These are phyloP conservation scores for Perca fluviatilis DNA, from an alignment of 2,113 vertebrate genomes.

Conservation along the genomic window DNA sequence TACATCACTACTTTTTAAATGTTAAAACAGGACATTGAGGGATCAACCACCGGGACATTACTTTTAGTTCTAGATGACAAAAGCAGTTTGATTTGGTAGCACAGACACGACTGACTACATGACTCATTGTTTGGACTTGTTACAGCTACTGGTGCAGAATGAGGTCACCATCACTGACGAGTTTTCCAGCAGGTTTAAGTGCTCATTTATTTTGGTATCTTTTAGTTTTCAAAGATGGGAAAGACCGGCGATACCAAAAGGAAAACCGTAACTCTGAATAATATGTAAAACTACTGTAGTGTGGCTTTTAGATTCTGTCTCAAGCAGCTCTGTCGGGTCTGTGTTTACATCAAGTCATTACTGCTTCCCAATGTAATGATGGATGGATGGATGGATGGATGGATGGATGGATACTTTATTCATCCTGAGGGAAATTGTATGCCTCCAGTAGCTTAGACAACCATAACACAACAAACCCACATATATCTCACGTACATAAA, in stretches of 20 bases:
- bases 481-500: too few species aligned
- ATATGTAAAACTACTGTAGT: neutral
- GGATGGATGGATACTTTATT: too few species aligned
- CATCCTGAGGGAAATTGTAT: too few species aligned
- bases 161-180: neutral
- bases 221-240: neutral
- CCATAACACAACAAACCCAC: too few species aligned
- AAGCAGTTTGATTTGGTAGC: neutral
- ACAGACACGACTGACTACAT: neutral
- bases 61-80: neutral
- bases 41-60: neutral
- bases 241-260: neutral
- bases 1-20: too few species aligned
- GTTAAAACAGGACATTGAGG: neutral
- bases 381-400: too few species aligned
- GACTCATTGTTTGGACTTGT: neutral
- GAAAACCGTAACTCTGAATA: too few species aligned
- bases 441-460: too few species aligned
- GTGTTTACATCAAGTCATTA: neutral
- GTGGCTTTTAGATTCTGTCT: neutral
- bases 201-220: too few species aligned
- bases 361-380: neutral
- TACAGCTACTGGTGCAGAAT: neutral
- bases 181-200: neutral
- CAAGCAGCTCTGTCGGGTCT: too few species aligned